Base-by-base conservation (phyloP, 2,888 invertebrate species). In the Yponomeuta malinellus region DNA sequence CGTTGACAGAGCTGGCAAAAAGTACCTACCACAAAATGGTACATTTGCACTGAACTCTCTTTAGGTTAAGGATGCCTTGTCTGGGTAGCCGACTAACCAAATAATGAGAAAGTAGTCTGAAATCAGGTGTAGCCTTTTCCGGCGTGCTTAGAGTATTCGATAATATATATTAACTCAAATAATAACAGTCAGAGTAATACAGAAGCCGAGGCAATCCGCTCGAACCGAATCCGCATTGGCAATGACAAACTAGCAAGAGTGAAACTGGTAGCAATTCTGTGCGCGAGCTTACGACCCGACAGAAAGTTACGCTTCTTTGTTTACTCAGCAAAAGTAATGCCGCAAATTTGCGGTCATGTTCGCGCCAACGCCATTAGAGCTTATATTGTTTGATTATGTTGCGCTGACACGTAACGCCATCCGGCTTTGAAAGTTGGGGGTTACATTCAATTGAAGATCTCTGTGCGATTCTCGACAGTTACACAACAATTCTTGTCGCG, bases 311-410 rank as follows among this genome's bases (percentile, higher is more conserved):
- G 37, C 67, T 68, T 68, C 69, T 69, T 69, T 63, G 69, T 69
- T 52, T 63, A 33, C 33, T 31, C 33, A 33, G 23, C 12, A 69
- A 63, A 29, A 59, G 33, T 69, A 74, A 74, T 70, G 75, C 78
- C 78, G 76, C 78, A 78, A 75, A 76, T 74, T 76, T 79, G 79
- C 75, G 78, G 80, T 77, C 67, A 59, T 59, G 52, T 15, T 59
- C 52, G 52, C 52, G 52, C 52, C 15, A 5, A 59, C 52, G 52
- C 52, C 52, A 59, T 59, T 59, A 59, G 52, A 59, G 15, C 52
- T 59, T 59, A 59, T 15, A 59, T 59, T 59, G 52, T 59, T 59
- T 59, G 52, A 59, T 64, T 31, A 68, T 37, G 37, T 37, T 33
- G 43, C 33, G 68, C 52, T 15, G 15, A 59, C 52, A 59, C 52